Conservation (phyloP, 1,140 invertebrate species). For the Megalonaias nervosa region DNA sequence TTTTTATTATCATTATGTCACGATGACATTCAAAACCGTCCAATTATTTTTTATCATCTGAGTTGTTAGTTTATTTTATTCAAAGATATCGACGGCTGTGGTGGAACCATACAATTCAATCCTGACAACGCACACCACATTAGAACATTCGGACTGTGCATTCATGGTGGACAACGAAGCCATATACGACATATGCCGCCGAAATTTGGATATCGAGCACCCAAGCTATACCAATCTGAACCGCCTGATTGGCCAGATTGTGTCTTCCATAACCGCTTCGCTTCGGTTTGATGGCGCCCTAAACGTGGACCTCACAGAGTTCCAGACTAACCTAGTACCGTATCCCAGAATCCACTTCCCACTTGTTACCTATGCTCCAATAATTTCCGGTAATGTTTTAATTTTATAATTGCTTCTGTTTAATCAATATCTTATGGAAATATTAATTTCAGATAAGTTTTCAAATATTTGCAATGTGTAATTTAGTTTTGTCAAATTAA, state of each 20-base stretch:
- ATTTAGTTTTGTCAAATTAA: too few relatives aligned
- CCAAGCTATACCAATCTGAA: conserved; percentile 69
- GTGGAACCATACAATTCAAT: conserved; percentile 70
- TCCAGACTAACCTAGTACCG: conserved; percentile 79
- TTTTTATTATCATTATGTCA: too few relatives aligned
- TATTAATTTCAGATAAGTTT: too few relatives aligned
- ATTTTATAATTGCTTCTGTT: too few relatives aligned
- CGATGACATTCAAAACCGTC: too few relatives aligned
- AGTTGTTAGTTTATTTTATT: not conserved
- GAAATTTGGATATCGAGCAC: conserved; percentile 78
- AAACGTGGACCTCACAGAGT: conserved; percentile 81
- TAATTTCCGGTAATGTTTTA: conserved; percentile 49
- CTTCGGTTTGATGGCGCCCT: conserved; percentile 81
- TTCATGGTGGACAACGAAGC: conserved; percentile 87
- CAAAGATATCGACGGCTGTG: conserved; percentile 68
- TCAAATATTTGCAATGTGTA: too few relatives aligned
- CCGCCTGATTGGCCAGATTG: conserved; percentile 71
- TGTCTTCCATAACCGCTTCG: conserved; percentile 77
- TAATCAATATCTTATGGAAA: too few relatives aligned
- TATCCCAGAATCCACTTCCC: conserved; percentile 67
- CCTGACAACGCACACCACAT: conserved; percentile 71
- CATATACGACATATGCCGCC: conserved; percentile 92
- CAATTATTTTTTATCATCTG: too few relatives aligned
- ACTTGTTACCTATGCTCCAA: conserved; percentile 60
- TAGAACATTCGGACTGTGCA: conserved; percentile 72